Conservation (phyloP, 2,113 vertebrate species). For the Sinocyclocheilus maitianheensis region DNA sequence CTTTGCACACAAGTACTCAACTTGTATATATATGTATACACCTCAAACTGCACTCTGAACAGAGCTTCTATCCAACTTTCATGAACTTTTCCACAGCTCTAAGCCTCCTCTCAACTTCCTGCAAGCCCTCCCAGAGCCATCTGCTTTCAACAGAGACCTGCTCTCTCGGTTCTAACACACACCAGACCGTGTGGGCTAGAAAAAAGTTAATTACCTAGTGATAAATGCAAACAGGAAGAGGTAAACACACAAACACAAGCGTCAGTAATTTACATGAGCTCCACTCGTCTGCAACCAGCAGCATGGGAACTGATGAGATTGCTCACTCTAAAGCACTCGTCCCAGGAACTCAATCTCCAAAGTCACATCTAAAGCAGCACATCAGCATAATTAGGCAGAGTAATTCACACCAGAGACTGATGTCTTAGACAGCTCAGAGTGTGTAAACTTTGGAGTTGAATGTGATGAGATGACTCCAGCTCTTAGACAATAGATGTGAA, state of each 20-base stretch:
- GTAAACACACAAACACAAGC: constrained; percentile 61
- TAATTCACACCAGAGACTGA: constrained; percentile 22
- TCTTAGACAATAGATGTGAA: background rate
- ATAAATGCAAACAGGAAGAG: constrained; percentile 62
- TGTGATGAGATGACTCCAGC: constrained; percentile 17
- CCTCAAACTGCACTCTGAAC: constrained; percentile 11
- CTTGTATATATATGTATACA: background rate
- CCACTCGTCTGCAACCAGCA: constrained; percentile 41
- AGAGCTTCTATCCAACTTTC: constrained; percentile 25
- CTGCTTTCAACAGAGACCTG: constrained; percentile 28
- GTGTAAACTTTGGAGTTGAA: constrained; percentile 17
- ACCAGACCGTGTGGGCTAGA: background rate
- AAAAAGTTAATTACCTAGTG: constrained; percentile 64
- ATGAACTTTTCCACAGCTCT: constrained; percentile 14
- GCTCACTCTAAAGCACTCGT: constrained; percentile 26
- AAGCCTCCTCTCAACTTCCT: background rate
- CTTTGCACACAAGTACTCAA: background rate
- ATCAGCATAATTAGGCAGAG: constrained; percentile 54
- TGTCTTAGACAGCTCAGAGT: constrained; percentile 8
- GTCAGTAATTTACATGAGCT: constrained; percentile 58
- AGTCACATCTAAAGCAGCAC: constrained; percentile 47
- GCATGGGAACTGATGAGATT: constrained; percentile 44
- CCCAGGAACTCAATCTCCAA: constrained; percentile 18
- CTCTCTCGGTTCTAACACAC: constrained; percentile 14
- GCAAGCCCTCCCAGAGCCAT: constrained; percentile 14